Conservation (phyloP, 2,113 vertebrate genomes). For the Tylochromis polylepis region DNA sequence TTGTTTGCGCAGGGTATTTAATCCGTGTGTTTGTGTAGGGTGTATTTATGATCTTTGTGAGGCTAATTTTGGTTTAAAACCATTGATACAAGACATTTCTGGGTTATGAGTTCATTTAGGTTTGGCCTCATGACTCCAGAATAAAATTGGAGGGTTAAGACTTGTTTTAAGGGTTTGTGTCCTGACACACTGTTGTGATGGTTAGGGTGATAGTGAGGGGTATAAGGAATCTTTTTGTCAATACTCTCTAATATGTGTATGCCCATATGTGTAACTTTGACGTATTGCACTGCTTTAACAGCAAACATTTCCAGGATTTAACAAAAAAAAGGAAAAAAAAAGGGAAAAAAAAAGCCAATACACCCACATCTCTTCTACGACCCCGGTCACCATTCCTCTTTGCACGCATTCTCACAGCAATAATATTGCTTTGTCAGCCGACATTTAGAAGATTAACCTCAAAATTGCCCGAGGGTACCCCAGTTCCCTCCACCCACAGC, state of each 20-base stretch:
- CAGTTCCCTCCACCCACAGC: not conserved
- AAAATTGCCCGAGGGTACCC: slow-evolving; percentile 61
- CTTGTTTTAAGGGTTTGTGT: not conserved
- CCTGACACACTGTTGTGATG: not conserved
- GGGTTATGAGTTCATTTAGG: not conserved
- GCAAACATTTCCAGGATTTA: not conserved
- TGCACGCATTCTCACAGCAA: slow-evolving; percentile 22
- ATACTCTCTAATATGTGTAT: not conserved
- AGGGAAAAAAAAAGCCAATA: not conserved
- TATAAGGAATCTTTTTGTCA: not conserved
- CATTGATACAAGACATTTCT: not conserved
- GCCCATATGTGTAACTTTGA: not conserved
- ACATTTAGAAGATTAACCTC: slow-evolving; percentile 71
- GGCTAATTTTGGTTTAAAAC: not conserved
- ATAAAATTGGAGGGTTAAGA: not conserved
- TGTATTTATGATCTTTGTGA: not conserved
- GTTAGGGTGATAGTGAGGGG: not conserved
- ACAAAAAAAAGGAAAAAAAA: not conserved
- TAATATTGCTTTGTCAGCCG: slow-evolving; percentile 60
- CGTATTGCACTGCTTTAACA: not conserved
- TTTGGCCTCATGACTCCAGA: not conserved
- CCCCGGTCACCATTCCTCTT: not conserved
- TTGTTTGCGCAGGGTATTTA: not conserved
- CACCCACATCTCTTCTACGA: not conserved
- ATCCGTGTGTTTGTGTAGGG: not conserved